These are phyloP conservation scores for Micropterix aruncella DNA, from an alignment of 2,888 invertebrate species.

Conservation along the genomic window DNA sequence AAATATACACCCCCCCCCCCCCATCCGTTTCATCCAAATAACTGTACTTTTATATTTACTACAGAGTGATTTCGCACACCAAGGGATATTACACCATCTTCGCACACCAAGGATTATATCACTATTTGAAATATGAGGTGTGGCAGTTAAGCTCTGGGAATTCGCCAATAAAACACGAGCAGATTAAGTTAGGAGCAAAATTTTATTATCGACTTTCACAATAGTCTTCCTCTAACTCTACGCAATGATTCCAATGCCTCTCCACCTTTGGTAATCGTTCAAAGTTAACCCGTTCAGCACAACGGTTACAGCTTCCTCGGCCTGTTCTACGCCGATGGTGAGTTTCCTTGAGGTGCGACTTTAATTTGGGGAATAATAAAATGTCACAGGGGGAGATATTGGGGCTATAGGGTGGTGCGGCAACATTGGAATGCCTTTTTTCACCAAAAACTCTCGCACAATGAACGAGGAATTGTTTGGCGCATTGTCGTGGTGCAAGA, in stretches of 20 bases:
- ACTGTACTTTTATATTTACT: too few species aligned
- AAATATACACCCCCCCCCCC: too few species aligned
- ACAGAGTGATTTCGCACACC: too few species aligned
- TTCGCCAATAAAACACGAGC: too few species aligned
- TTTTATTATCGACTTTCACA: too few species aligned
- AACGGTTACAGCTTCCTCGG: conserved; percentile 7
- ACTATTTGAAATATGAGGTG: too few species aligned
- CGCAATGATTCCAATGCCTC: conserved; percentile 5
- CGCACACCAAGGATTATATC: too few species aligned
- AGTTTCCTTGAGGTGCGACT: conserved; percentile 2
- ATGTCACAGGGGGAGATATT: conserved; percentile 1
- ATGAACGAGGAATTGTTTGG: not conserved
- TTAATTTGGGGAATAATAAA: conserved; percentile 1
- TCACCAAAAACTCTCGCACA: too few species aligned
- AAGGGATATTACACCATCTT: too few species aligned
- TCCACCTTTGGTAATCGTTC: conserved; percentile 7
- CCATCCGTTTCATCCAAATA: too few species aligned
- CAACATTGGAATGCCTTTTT: conserved; percentile 2
- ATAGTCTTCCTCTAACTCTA: too few species aligned
- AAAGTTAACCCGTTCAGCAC: conserved; percentile 8
- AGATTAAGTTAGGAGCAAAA: conserved; percentile 1
- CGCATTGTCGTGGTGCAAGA: not conserved
- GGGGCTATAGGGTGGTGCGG: conserved; percentile 3
- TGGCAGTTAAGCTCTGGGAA: too few species aligned
- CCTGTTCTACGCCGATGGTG: conserved; percentile 2